A percentile compares a stretch with the other conserved stretches of the same genome.
Conservation (phyloP, 2,797 vertebrate genomes). For the Kryptopterus vitreolus region DNA sequence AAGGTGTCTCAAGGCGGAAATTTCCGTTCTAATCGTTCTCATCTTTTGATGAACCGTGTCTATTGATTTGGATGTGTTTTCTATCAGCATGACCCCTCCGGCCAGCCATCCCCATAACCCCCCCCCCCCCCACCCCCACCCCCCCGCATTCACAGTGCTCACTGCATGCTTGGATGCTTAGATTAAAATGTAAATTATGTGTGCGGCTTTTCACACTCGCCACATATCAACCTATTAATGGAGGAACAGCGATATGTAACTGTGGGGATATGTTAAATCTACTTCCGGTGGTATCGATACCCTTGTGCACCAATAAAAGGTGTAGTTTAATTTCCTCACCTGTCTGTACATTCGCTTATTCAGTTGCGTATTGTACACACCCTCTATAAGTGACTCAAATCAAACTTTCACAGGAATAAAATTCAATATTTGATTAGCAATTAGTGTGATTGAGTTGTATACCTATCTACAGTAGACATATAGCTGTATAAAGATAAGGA, state of each 20-base stretch:
- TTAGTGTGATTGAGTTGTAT: background rate
- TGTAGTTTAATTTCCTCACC: background rate
- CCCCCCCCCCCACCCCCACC: no score
- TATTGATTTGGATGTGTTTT: background rate
- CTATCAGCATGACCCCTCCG: background rate
- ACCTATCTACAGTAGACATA: background rate
- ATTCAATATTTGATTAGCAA: background rate
- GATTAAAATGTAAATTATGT: background rate
- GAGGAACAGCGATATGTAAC: background rate
- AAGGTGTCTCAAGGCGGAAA: background rate
- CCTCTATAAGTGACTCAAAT: conserved; percentile 4
- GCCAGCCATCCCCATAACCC: no score
- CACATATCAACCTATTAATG: background rate
- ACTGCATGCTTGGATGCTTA: background rate
- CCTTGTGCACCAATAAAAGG: background rate
- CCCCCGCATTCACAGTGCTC: background rate
- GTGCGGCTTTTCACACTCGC: background rate
- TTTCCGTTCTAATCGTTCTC: background rate
- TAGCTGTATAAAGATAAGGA: background rate
- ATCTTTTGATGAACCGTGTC: background rate
- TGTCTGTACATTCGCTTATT: no score
- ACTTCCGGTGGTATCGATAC: background rate
- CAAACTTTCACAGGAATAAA: background rate
- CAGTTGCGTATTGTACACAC: background rate
- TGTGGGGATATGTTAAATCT: background rate